Evolutionary conservation across 2,113 vertebrate species (phyloP).

Genomic region (Salvelinus sp.): DNA sequence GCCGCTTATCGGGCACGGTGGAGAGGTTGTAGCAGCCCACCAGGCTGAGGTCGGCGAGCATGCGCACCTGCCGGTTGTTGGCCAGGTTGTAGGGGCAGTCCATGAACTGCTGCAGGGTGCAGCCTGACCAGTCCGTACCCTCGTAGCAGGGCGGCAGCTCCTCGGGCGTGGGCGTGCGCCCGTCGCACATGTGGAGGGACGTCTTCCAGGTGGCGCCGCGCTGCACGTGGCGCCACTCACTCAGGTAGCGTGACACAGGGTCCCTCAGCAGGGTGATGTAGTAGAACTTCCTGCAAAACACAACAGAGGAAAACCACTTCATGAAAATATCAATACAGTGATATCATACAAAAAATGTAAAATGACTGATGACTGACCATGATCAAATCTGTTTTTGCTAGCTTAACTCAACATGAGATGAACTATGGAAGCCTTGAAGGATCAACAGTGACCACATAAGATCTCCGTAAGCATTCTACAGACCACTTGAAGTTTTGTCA

Average conservation of each 20-base stretch:
- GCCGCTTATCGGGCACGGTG: constrained; percentile 91
- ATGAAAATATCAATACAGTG: too few relatives aligned
- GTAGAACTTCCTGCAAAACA: constrained; percentile 88
- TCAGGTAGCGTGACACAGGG: constrained; percentile 96
- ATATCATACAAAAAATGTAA: not conserved
- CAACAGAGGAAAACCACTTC: not conserved
- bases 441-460: too few relatives aligned
- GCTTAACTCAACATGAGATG: too few relatives aligned
- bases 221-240: constrained; percentile 97
- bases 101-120: constrained; percentile 98
- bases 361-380: not conserved
- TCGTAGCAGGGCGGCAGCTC: constrained; percentile 97
- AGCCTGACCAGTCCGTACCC: constrained; percentile 96
- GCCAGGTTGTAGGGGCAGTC: constrained; percentile 97
- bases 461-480: too few relatives aligned
- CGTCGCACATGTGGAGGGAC: constrained; percentile 97
- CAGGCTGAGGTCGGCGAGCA: constrained; percentile 95
- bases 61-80: constrained; percentile 97
- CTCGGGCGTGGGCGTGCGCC: constrained; percentile 92
- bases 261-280: constrained; percentile 97
- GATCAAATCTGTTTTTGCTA: too few relatives aligned
- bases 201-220: constrained; percentile 98
- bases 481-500: too few relatives aligned
- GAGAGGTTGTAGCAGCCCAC: constrained; percentile 99
- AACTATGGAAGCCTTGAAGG: too few relatives aligned